Percentiles rank a stretch among this genome's conserved stretches.
Conservation (phyloP, 2,888 invertebrate species). For the Noctua comes region DNA sequence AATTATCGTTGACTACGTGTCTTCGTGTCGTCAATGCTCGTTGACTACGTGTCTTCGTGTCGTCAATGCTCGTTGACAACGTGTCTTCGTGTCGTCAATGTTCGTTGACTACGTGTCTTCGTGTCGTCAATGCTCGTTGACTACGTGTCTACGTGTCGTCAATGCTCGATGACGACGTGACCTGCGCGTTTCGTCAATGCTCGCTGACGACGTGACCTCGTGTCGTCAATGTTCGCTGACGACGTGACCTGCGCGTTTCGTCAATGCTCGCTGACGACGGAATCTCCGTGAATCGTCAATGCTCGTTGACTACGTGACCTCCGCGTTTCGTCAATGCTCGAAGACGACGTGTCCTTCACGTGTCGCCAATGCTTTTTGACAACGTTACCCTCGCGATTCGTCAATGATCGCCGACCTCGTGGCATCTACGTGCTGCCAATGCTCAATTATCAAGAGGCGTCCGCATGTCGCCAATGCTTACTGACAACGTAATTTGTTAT, state of each 20-base stretch:
- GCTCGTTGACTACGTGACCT: conserved; percentile 9
- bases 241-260: neutral
- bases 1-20: conserved; percentile 37
- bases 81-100: conserved; percentile 36
- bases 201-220: conserved; percentile 29
- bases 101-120: conserved; percentile 36
- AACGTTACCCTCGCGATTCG: neutral
- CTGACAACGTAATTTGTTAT: conserved; percentile 12
- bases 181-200: conserved; percentile 35
- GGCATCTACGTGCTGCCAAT: conserved; percentile 21
- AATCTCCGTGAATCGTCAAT: conserved; percentile 7
- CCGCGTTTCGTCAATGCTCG: conserved; percentile 17
- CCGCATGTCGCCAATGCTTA: conserved; percentile 26
- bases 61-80: conserved; percentile 50
- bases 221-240: conserved; percentile 35
- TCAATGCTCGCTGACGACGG: conserved; percentile 38
- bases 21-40: conserved; percentile 18
- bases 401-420: conserved; percentile 27
- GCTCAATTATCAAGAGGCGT: conserved; percentile 2
- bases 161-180: conserved; percentile 41
- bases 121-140: conserved; percentile 41
- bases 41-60: conserved; percentile 37
- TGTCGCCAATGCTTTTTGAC: conserved; percentile 13
- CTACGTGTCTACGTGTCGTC: conserved; percentile 34
- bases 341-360: neutral